Evolutionary conservation across 2,888 invertebrate genomes (phyloP), one percentile per base, ranked within the genome.

Genomic region (Cryptocheilus praepositus): DNA sequence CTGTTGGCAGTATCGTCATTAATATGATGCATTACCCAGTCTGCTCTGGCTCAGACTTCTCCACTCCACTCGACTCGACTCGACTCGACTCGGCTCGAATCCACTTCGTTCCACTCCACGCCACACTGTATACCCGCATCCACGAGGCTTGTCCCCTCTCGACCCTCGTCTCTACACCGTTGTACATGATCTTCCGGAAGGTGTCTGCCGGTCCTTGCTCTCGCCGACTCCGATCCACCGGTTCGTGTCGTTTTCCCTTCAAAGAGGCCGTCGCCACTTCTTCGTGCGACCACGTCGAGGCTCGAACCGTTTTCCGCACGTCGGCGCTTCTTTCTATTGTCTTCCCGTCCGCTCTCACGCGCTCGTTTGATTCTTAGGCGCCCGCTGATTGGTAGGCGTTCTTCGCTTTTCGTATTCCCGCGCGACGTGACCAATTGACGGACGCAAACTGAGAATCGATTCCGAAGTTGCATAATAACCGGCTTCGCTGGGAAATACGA

Each of bases 11-110:
- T 69, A 62, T 73, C 80, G 72, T 80, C 77, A 80, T 80, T 80
- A 80, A 80, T 80, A 77, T 76, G 80, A 81, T 81, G 80, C 76
- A 80, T 80, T 80, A 76, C 77, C 70, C 65, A 63, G 64, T 67
- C 67, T 56, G 58, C 67, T 61, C 69, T 45, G 57, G 61, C 68
- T 71, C 76, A 78, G 80, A 80, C 71, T 72, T 73, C 74, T 79
- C 74, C 18, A 49, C 49, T 52, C 28, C 68, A 67, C 71, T 67
- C 21, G 18, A 21, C 57, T 67, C 68, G 36, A 11, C 36, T 36
- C 36, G 36, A 52, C 66, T 67, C 68, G 36, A 11, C 36, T 36
- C 36, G 36, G 43, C 61, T 69, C 51, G 66, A 71, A 56, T 69
- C 49, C 68, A 66, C 74, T 76, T 70, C 62, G 67, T 68, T 68